These are phyloP conservation scores for Turritopsis dohrnii DNA, from an alignment of 30 jellyfish, hydroid and myxozoan genomes.

Conservation along the genomic window DNA sequence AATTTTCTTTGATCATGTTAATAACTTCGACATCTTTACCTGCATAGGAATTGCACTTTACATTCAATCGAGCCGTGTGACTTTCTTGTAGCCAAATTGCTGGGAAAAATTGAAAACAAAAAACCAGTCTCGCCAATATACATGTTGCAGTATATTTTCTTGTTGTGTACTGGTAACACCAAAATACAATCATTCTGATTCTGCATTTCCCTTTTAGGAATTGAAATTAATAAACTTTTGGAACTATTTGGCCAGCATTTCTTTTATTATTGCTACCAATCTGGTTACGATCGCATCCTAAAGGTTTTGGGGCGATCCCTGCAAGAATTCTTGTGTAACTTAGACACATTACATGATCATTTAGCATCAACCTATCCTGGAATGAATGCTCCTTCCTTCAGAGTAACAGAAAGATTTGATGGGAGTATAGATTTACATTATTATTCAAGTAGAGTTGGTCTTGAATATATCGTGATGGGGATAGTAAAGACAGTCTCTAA, in stretches of 20 bases:
- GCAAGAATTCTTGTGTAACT: slow-evolving; percentile 59
- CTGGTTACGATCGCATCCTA: slow-evolving; percentile 78
- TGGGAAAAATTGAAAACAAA: too few relatives aligned
- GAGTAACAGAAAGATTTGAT: slow-evolving; percentile 68
- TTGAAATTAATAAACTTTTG: slow-evolving; percentile 41
- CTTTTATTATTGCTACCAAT: slow-evolving; percentile 66
- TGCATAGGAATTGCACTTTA: too few relatives aligned
- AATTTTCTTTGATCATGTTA: too few relatives aligned
- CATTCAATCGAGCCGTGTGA: too few relatives aligned
- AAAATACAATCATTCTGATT: not conserved
- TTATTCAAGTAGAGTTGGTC: slow-evolving; percentile 69
- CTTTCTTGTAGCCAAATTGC: too few relatives aligned
- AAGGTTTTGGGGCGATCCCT: slow-evolving; percentile 69
- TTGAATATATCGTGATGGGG: slow-evolving; percentile 68
- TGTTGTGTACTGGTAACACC: too few relatives aligned
- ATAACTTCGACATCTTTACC: too few relatives aligned
- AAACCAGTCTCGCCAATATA: too few relatives aligned
- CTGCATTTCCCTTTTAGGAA: slow-evolving; percentile 25
- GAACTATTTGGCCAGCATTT: slow-evolving; percentile 87
- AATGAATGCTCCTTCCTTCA: slow-evolving; percentile 81
- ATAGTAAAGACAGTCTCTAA: slow-evolving; percentile 75
- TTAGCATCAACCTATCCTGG: slow-evolving; percentile 78
- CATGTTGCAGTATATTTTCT: too few relatives aligned
- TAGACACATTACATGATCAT: slow-evolving; percentile 81
- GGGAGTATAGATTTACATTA: slow-evolving; percentile 72